These are phyloP conservation scores for Anoplopoma fimbria DNA, from an alignment of 2,113 vertebrate genomes.

Conservation along the genomic window DNA sequence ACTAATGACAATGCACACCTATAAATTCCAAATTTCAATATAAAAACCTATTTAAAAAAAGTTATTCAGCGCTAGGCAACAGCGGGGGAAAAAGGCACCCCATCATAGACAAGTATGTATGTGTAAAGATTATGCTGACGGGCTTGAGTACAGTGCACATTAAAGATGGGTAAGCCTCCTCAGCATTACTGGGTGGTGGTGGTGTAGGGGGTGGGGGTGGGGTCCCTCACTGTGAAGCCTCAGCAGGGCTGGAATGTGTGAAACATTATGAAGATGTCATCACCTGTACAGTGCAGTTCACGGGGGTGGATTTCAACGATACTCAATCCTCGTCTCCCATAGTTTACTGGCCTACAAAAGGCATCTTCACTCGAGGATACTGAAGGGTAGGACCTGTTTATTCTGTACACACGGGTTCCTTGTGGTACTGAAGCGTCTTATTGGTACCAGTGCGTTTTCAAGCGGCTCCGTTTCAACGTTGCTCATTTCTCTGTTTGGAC, in stretches of 20 bases:
- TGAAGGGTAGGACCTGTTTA: constrained; percentile 15
- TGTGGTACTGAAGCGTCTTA: constrained; percentile 35
- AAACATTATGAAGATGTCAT: constrained; percentile 68
- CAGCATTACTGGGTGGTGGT: constrained; percentile 19
- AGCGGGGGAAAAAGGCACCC: neutral
- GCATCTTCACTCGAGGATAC: neutral
- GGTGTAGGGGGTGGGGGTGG: neutral
- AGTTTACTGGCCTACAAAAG: constrained; percentile 34
- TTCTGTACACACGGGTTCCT: constrained; percentile 14
- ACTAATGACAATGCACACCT: too few relatives aligned
- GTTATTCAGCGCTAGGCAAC: neutral
- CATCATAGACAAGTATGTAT: constrained; percentile 20
- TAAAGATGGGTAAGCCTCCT: constrained; percentile 32
- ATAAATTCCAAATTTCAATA: too few relatives aligned
- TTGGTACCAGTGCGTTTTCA: constrained; percentile 39
- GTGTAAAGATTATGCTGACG: constrained; percentile 49
- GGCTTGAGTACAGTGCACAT: constrained; percentile 26
- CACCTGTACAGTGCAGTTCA: constrained; percentile 42
- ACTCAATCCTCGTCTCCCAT: constrained; percentile 28
- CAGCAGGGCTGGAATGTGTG: constrained; percentile 49
- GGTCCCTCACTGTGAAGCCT: constrained; percentile 26
- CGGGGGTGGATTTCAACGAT: constrained; percentile 28
- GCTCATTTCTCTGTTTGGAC: constrained; percentile 41
- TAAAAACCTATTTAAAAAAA: neutral
- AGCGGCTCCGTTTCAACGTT: constrained; percentile 34